These are phyloP conservation scores for Hyperopisus bebe DNA, from an alignment of 2,113 vertebrate species.

Conservation along the genomic window DNA sequence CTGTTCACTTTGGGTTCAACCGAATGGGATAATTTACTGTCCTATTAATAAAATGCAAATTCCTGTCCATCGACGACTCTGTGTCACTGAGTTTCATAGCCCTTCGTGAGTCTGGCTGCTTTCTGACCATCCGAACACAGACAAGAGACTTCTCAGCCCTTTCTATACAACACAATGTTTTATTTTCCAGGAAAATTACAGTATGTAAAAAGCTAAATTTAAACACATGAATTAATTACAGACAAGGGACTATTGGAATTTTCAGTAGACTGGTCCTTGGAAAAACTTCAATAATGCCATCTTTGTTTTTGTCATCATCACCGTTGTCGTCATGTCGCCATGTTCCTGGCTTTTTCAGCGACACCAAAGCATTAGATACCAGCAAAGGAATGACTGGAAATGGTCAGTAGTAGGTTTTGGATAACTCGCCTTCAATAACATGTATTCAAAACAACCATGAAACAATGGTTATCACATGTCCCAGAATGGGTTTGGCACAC, in stretches of 20 bases:
- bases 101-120: neutral
- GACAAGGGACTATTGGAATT: neutral
- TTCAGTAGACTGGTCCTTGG: conserved; percentile 14
- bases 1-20: neutral
- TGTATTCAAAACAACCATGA: neutral
- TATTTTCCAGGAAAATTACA: conserved; percentile 18
- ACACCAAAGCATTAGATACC: neutral
- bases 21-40: neutral
- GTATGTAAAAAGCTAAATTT: conserved; percentile 18
- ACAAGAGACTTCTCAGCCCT: neutral
- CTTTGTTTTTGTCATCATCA: neutral
- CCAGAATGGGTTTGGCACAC: conserved; percentile 15
- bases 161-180: neutral
- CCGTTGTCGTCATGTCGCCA: neutral
- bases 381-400: neutral
- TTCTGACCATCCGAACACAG: neutral
- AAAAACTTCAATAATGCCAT: neutral
- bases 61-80: neutral
- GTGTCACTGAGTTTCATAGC: neutral
- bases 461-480: neutral
- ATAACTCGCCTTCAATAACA: neutral
- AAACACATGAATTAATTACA: conserved; percentile 11
- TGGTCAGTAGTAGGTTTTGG: neutral
- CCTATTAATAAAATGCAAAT: neutral
- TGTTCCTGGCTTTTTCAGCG: neutral